phyloP scores from a whole-genome alignment of 1,140 invertebrate genomes.

The Aethina tumida region DNA sequence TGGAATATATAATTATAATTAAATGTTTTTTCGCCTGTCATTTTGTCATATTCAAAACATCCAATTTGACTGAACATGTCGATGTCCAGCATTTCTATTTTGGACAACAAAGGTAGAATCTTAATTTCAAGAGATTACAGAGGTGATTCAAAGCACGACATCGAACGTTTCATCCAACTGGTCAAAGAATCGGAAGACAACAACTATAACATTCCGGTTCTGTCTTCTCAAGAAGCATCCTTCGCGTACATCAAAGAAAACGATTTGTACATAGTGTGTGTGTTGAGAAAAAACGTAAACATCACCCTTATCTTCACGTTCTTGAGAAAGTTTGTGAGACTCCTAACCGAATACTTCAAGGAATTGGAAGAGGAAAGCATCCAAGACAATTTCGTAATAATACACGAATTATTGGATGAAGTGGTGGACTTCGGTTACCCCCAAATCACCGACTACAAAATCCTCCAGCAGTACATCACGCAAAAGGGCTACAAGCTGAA shows the following conservation, averaged over 20 bases:
- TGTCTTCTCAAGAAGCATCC: not conserved
- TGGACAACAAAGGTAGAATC: conserved; percentile 4
- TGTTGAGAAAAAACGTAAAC: conserved; percentile 6
- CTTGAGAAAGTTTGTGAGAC: conserved; percentile 4
- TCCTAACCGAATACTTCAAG: conserved; percentile 5
- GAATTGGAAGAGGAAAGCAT: conserved; percentile 8
- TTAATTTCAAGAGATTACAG: conserved; percentile 5
- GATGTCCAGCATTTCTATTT: conserved; percentile 4
- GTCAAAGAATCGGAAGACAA: conserved; percentile 4
- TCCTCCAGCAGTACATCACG: conserved; percentile 7
- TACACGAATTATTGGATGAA: conserved; percentile 8
- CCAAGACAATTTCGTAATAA: conserved; percentile 6
- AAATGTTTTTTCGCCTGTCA: too few relatives aligned
- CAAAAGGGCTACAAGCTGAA: conserved; percentile 9
- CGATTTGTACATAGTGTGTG: conserved; percentile 4
- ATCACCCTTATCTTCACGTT: conserved; percentile 7
- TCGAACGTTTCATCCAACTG: conserved; percentile 4
- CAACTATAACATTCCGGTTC: conserved; percentile 1
- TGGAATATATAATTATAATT: too few relatives aligned
- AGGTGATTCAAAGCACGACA: conserved; percentile 3
- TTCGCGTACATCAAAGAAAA: conserved; percentile 5
- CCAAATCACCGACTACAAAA: conserved; percentile 6
- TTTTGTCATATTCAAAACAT: too few relatives aligned
- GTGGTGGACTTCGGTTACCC: conserved; percentile 9
- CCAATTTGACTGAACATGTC: too few relatives aligned